Conservation (phyloP, 2,888 invertebrate genomes). For the Chymomyza procnemis region DNA sequence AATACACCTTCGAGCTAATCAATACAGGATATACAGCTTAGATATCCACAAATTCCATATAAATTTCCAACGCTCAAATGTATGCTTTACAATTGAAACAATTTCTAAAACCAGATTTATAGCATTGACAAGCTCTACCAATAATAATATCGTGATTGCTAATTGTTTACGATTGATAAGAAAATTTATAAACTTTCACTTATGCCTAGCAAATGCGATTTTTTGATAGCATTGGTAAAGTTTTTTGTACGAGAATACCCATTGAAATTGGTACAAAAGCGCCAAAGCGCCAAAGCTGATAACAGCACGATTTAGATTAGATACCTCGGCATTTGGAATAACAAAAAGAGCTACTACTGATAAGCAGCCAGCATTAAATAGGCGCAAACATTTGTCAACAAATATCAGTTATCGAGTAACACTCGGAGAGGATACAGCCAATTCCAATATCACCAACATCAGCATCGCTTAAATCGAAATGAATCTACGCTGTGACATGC, state of each 20-base stretch:
- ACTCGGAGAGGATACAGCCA: constrained; percentile 33
- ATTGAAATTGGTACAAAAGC: background rate
- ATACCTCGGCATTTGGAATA: constrained; percentile 28
- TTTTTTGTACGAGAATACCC: background rate
- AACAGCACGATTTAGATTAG: constrained; percentile 42
- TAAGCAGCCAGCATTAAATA: constrained; percentile 54
- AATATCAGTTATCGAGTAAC: constrained; percentile 38
- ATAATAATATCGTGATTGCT: background rate
- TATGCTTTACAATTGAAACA: background rate
- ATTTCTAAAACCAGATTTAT: background rate
- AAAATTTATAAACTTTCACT: background rate
- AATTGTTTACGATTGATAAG: background rate
- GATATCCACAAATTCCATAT: no score
- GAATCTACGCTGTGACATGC: constrained; percentile 53
- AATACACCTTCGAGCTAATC: no score
- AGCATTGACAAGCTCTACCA: background rate
- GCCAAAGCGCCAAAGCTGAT: background rate
- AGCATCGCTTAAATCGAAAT: constrained; percentile 32
- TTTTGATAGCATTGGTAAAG: background rate
- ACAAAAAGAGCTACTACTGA: constrained; percentile 29
- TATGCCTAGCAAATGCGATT: background rate
- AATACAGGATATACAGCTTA: no score
- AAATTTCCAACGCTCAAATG: background rate
- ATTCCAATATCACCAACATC: background rate
- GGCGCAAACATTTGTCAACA: constrained; percentile 34